Percentiles rank a stretch among this genome's conserved stretches.
These are phyloP conservation scores for Chlorodrepanis virens DNA, from an alignment of 2,113 vertebrate genomes.

Conservation along the genomic window DNA sequence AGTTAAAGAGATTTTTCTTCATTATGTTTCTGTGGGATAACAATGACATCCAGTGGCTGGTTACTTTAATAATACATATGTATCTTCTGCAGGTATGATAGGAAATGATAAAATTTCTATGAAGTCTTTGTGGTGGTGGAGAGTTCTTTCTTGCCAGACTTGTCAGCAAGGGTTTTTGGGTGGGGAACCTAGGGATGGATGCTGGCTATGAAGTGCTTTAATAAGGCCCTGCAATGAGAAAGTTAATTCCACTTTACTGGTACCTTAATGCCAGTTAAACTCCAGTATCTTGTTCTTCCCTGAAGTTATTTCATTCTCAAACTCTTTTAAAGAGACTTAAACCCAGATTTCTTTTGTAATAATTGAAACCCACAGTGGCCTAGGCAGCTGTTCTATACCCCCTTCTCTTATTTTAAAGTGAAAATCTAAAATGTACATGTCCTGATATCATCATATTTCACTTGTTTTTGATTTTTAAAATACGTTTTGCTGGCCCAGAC, in stretches of 20 bases:
- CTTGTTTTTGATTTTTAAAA: neutral
- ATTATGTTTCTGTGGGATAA: conserved; percentile 36
- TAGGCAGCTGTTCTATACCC: neutral
- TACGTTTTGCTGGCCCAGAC: neutral
- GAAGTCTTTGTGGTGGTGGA: neutral
- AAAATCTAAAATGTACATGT: neutral
- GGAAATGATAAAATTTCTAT: neutral
- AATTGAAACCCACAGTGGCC: neutral
- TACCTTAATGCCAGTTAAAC: neutral
- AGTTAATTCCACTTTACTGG: neutral
- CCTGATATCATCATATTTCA: neutral
- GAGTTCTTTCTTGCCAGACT: neutral
- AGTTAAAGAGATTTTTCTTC: neutral
- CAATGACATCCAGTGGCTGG: conserved; percentile 65
- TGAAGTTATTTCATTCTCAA: conserved; percentile 9
- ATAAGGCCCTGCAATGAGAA: neutral
- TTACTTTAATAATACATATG: conserved; percentile 37
- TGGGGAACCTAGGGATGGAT: neutral
- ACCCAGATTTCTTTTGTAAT: neutral
- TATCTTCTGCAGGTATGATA: neutral
- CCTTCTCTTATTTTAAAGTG: neutral
- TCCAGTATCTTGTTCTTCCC: neutral
- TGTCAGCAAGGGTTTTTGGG: neutral
- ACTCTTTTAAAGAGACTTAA: neutral
- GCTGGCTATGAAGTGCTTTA: neutral